Evolutionary conservation across 2,797 vertebrate genomes (phyloP), one percentile per base, ranked within the genome.

Genomic region (Coregonus ussuriensis): DNA sequence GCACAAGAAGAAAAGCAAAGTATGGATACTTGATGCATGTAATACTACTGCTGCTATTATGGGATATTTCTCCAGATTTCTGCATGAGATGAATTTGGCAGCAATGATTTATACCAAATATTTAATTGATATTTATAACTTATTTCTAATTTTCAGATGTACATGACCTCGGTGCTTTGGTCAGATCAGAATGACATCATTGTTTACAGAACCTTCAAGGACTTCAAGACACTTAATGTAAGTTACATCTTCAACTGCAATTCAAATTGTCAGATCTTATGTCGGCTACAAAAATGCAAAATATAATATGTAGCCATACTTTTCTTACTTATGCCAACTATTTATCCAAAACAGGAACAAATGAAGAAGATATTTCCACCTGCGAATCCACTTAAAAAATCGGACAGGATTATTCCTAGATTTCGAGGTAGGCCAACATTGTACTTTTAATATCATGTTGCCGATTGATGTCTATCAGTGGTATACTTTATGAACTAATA

Each of bases 131-230:
- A 35, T 53, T 4, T 25, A n/a, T 72, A 6, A 11, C 67, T 74
- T 69, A 37, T 67, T n/a, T 4, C 37, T 78, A 59, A 74, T 74
- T 37, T 72, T 41, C 59, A 95, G 95, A 76, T 94, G 88, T 94
- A 90, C 82, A 89, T 95, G 75, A 83, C 86, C 1, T 93, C 92
- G 0, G 93, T 95, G 84, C 82, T 92, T 11, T 95, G 95, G 95
- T 94, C 95, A 0, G 91, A 95, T 75, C 81, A 94, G 74, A 91
- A 79, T 69, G 91, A 95, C 1, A 90, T 94, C 47, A 78, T 91
- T 0, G 78, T 95, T 66, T 94, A 95, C 86, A 92, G 95, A 85
- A 88, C 83, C 0, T 89, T 94, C 5, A 4, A 37, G 53, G 93
- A 95, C 13, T 95, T 94, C 83, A 85, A 88, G 75, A 82, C 81